These are phyloP conservation scores for Lates japonicus DNA, from an alignment of 2,797 vertebrate species.

Conservation along the genomic window DNA sequence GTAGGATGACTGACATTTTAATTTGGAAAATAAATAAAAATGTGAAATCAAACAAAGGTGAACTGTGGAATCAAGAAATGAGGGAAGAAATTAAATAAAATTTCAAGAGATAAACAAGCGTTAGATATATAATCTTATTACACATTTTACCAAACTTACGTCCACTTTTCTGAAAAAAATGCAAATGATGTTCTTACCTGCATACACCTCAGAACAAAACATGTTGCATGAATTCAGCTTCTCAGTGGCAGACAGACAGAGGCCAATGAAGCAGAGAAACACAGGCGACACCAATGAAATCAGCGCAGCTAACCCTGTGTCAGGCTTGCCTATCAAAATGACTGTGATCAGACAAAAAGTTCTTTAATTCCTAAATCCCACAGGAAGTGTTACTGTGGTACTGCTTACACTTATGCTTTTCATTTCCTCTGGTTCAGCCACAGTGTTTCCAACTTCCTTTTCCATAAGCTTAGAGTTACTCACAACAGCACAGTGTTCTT, in stretches of 20 bases:
- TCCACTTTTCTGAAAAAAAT: neutral
- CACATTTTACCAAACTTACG: neutral
- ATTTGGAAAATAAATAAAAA: neutral
- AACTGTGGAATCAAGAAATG: neutral
- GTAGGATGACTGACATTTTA: neutral
- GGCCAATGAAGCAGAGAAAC: neutral
- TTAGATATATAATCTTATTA: neutral
- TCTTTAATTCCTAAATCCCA: constrained; percentile 28
- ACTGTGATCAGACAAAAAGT: neutral
- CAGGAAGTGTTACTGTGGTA: constrained; percentile 68
- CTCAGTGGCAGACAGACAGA: constrained; percentile 10
- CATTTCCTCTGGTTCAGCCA: constrained; percentile 56
- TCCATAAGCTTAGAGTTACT: constrained; percentile 12
- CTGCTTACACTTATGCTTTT: constrained; percentile 57
- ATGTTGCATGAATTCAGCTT: constrained; percentile 42
- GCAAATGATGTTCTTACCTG: constrained; percentile 69
- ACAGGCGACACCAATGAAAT: constrained; percentile 16
- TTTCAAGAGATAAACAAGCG: neutral
- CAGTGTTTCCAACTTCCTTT: constrained; percentile 60
- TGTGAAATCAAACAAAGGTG: neutral
- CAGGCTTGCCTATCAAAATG: neutral
- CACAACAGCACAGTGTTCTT: neutral
- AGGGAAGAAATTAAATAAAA: neutral
- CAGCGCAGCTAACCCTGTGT: constrained; percentile 14
- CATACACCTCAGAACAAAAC: constrained; percentile 70